Conservation (phyloP, 2,888 invertebrate species). For the Scaptomyza caliginosa region DNA sequence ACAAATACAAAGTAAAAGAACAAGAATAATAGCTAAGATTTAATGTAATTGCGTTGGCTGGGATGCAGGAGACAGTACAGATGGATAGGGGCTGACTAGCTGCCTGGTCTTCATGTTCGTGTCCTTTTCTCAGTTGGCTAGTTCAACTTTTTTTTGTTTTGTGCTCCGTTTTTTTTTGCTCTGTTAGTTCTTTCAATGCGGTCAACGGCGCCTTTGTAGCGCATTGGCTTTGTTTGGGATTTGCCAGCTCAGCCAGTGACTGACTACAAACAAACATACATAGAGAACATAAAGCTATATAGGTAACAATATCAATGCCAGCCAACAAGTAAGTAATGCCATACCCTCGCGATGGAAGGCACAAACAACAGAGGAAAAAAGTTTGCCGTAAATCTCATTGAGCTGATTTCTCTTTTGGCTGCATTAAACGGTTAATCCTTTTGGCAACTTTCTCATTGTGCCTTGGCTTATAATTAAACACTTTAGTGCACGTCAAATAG, state of each 20-base stretch:
- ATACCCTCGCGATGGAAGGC: not conserved
- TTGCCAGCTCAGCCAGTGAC: slow-evolving; percentile 59
- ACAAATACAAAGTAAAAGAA: slow-evolving; percentile 74
- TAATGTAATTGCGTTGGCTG: slow-evolving; percentile 74
- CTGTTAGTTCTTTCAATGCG: slow-evolving; percentile 55
- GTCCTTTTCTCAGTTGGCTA: slow-evolving; percentile 70
- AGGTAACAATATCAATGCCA: slow-evolving; percentile 64
- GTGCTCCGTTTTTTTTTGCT: slow-evolving; percentile 26
- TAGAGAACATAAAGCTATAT: slow-evolving; percentile 29
- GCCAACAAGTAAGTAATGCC: slow-evolving; percentile 43
- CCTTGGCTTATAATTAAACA: slow-evolving; percentile 57
- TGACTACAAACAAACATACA: slow-evolving; percentile 1
- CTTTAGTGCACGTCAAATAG: slow-evolving; percentile 49
- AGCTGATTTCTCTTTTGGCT: slow-evolving; percentile 28
- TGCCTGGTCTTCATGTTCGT: slow-evolving; percentile 54
- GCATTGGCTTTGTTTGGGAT: slow-evolving; percentile 72
- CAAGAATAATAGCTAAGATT: slow-evolving; percentile 78
- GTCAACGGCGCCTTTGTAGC: slow-evolving; percentile 60
- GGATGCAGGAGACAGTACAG: slow-evolving; percentile 25
- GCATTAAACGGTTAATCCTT: slow-evolving; percentile 63
- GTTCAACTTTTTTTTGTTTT: slow-evolving; percentile 41
- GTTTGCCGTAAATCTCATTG: slow-evolving; percentile 44
- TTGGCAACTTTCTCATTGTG: slow-evolving; percentile 42
- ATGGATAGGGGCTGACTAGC: not conserved
- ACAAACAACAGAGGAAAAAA: slow-evolving; percentile 19